Evolutionary conservation across 2,797 vertebrate genomes (phyloP), one percentile per base, ranked within the genome.

Genomic region (Hemibagrus guttatus): DNA sequence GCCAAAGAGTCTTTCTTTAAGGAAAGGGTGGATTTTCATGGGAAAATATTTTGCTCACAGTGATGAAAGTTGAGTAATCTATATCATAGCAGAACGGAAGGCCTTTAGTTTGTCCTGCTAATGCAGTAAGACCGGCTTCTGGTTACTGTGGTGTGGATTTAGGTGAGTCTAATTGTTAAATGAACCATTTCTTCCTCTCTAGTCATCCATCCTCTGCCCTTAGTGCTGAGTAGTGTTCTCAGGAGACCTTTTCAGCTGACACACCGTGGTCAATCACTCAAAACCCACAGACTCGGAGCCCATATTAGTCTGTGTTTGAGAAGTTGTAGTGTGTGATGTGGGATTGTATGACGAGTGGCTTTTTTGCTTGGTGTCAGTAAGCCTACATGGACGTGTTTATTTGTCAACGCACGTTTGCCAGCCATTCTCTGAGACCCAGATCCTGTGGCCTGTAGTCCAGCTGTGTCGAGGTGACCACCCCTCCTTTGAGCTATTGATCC

Each of bases 401-500:
- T 90, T 87, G 83, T 87, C 85, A 87, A 75, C 68, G 31, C 63
- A 21, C 28, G 71, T 83, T 84, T 84, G 78, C 71, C 72, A 79
- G 78, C 68, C 63, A 39, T 87, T 88, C 87, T 85, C 78, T 75
- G 23, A 82, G 76, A 23, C 78, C 66, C 66, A 84, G 81, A 86
- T 88, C 66, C 17, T 76, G 82, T 81, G 72, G 87, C 58, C 85
- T 69, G 84, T 76, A 46, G 58, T 85, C 87, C 85, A 86, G 86
- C 79, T 87, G 71, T 85, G 87, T 89, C 49, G 76, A 81, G 84
- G 84, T 89, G 88, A 84, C 83, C 85, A 87, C 76, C 75, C 86
- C 76, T 88, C 46, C 72, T 82, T 88, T 17, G 63, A 66, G 85
- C 75, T 90, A 90, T 86, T 58, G 85, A 90, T 91, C 91, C 93